Evolutionary conservation across 2,888 invertebrate species (phyloP).

Genomic region (Pemphredon lugubris): DNA sequence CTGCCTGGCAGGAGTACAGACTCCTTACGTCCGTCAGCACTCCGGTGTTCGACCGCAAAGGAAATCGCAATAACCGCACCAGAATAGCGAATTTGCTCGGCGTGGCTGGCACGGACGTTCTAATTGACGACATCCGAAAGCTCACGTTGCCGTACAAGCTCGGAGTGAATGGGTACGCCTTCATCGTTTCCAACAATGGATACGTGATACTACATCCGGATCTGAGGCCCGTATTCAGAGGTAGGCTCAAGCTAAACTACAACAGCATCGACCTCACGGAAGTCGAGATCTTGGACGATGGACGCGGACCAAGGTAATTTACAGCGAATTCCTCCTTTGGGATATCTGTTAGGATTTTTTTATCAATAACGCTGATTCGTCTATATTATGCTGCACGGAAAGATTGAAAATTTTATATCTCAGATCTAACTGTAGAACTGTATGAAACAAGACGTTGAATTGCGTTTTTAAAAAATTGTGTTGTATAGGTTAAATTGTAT

Average conservation of each 20-base stretch:
- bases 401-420: no score
- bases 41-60: slow-evolving; percentile 93
- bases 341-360: no score
- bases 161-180: slow-evolving; percentile 97
- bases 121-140: slow-evolving; percentile 94
- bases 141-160: slow-evolving; percentile 95
- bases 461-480: no score
- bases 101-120: slow-evolving; percentile 97
- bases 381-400: no score
- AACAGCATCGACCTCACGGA: slow-evolving; percentile 98
- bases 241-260: slow-evolving; percentile 92
- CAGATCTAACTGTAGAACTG: no score
- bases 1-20: slow-evolving; percentile 82
- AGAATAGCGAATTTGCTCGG: slow-evolving; percentile 91
- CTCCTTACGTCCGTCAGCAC: slow-evolving; percentile 95
- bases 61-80: slow-evolving; percentile 83
- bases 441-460: no score
- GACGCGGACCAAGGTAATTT: slow-evolving; percentile 84
- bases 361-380: neutral
- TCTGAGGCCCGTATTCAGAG: slow-evolving; percentile 89
- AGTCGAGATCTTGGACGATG: slow-evolving; percentile 92
- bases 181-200: slow-evolving; percentile 98
- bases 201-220: slow-evolving; percentile 97
- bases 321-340: no score
- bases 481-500: no score